Percentiles rank a stretch among this genome's conserved stretches.
phyloP scores from a whole-genome alignment of 2,888 invertebrate genomes.

The Napeogenes inachia region DNA sequence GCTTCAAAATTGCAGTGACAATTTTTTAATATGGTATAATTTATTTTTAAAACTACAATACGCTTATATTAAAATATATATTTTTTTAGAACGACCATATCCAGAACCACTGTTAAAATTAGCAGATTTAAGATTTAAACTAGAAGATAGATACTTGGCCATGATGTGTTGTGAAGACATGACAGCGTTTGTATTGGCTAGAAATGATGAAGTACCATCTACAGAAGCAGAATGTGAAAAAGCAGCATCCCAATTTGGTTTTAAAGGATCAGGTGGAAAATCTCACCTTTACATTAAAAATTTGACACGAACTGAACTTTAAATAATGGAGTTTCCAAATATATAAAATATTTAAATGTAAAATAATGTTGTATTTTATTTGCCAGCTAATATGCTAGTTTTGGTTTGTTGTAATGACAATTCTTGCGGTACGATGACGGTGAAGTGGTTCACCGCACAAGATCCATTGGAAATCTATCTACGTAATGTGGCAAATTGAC shows the following conservation, averaged over 20 bases:
- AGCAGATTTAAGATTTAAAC: slow-evolving; percentile 57
- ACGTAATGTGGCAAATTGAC: slow-evolving; percentile 4
- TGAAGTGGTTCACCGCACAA: slow-evolving; percentile 10
- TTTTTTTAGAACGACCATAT: slow-evolving; percentile 43
- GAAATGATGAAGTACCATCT: slow-evolving; percentile 46
- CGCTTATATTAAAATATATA: not conserved
- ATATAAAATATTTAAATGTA: not conserved
- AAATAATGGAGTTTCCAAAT: slow-evolving; percentile 10
- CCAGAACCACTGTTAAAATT: slow-evolving; percentile 49
- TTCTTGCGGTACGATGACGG: slow-evolving; percentile 15
- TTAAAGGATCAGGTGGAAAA: slow-evolving; percentile 43
- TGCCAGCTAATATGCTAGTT: slow-evolving; percentile 7
- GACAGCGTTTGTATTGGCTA: slow-evolving; percentile 51
- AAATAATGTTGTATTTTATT: slow-evolving; percentile 1
- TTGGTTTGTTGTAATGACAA: slow-evolving; percentile 19
- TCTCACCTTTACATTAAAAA: slow-evolving; percentile 48
- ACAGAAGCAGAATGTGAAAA: slow-evolving; percentile 47
- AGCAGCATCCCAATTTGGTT: slow-evolving; percentile 44
- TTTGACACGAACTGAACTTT: slow-evolving; percentile 37
- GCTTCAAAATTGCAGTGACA: too few relatives aligned
- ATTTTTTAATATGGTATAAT: too few relatives aligned
- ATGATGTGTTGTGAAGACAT: slow-evolving; percentile 65
- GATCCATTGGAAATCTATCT: slow-evolving; percentile 9
- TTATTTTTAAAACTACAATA: too few relatives aligned
- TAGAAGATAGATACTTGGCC: slow-evolving; percentile 48